Base-by-base conservation (phyloP, 2,113 vertebrate species). In the Bujurquina vittata region DNA sequence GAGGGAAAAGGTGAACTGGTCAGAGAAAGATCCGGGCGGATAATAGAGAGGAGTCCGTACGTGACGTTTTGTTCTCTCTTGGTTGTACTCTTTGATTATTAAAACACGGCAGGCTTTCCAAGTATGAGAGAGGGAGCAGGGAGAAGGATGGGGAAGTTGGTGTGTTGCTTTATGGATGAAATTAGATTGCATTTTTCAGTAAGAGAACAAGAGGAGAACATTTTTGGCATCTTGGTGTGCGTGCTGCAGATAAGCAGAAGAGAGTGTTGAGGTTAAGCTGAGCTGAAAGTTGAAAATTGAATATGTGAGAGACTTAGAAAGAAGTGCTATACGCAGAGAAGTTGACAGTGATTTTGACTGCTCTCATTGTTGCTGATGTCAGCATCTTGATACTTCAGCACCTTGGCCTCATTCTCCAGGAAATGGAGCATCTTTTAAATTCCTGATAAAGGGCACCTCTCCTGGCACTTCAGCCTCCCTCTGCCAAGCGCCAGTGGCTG, bases 31-130 rank as follows among this genome's bases (percentile, higher is more conserved):
- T 52, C 67, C 20, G 26, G 81, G 76, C 58, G 58, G 31, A 87
- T 87, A 59, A 77, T 67, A 87, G 62, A 29, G 79, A 75, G 67
- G 83, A 72, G 58, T 81, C 61, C 62, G 89, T 93, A 83, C 90
- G 90, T 89, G 85, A 93, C 26, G 87, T 9, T 20, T 74, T 77
- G 67, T 77, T 83, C 52, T 52, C 31, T 85, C 46, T 62, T 54
- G 55, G 67, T 91, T 81, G 79, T 69, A 49, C 61, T 65, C 57
- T 69, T 87, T 67, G 77, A 93, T 91, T 85, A 79, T 84, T 73
- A 91, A 84, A 92, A 91, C 80, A 88, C 58, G 37, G 22, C 8
- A 77, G 78, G 77, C 82, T 69, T 46, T 58, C 75, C 22, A 67
- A 85, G 56, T 46, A 31, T 60, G 76, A 54, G 76, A 10, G 61